Evolutionary conservation across 1,140 invertebrate species (phyloP).

Genomic region (Philaenus spumarius): DNA sequence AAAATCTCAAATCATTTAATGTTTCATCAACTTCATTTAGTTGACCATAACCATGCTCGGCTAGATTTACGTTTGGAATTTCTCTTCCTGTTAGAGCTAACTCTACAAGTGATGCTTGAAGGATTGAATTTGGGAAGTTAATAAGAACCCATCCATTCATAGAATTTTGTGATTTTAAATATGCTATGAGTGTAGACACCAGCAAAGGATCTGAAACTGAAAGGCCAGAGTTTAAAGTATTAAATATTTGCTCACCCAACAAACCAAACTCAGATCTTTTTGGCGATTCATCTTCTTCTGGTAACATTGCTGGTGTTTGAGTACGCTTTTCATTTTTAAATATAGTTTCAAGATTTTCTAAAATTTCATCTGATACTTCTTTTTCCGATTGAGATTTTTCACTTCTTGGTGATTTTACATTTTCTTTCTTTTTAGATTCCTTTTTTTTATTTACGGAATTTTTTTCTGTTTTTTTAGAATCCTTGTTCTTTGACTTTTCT

Average conservation of each 20-base stretch:
- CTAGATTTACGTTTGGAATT: slow-evolving; percentile 31
- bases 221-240: slow-evolving; percentile 45
- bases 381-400: too few species aligned
- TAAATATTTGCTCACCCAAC: slow-evolving; percentile 48
- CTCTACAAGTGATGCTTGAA: slow-evolving; percentile 49
- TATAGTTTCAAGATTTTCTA: too few species aligned
- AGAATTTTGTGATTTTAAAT: slow-evolving; percentile 44
- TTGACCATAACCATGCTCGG: slow-evolving; percentile 19
- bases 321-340: neutral
- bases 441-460: too few species aligned
- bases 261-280: slow-evolving; percentile 22
- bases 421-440: too few species aligned
- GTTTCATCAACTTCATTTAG: neutral
- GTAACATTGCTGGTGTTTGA: neutral
- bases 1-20: neutral
- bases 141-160: slow-evolving; percentile 52
- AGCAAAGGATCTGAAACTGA: slow-evolving; percentile 46
- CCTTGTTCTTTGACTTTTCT: too few species aligned
- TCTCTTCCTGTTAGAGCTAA: slow-evolving; percentile 40
- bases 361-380: too few species aligned
- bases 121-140: slow-evolving; percentile 51
- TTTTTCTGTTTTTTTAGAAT: too few species aligned
- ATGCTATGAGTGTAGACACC: slow-evolving; percentile 49
- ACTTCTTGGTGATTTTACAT: too few species aligned
- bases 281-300: neutral